Conservation (phyloP, 2,113 vertebrate species). For the Tonatia bakeri region DNA sequence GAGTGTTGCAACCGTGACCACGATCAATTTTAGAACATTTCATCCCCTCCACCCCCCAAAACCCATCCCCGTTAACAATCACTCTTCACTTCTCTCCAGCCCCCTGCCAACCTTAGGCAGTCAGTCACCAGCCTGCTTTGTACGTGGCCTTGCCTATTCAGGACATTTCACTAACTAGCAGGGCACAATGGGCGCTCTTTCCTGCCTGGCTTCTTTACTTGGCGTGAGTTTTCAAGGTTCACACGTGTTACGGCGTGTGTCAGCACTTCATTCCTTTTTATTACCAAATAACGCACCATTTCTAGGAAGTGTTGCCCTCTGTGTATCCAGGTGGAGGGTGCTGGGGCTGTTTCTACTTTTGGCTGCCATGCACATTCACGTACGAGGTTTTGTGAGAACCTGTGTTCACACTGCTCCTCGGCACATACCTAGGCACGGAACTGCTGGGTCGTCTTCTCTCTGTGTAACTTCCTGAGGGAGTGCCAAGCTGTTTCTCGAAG, state of each 20-base stretch:
- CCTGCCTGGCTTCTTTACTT: not conserved
- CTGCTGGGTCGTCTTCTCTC: not conserved
- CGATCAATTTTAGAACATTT: not conserved
- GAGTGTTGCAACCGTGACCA: not conserved
- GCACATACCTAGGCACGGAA: not conserved
- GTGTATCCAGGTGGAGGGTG: not conserved
- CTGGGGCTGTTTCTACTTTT: not conserved
- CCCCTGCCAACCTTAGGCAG: not conserved
- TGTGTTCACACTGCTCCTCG: not conserved
- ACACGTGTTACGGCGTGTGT: not conserved
- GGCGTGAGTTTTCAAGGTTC: not conserved
- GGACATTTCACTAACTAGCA: not conserved
- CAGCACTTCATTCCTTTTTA: not conserved
- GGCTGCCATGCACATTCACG: not conserved
- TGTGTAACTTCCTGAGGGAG: not conserved
- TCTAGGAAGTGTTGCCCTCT: not conserved
- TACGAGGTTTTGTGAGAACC: not conserved
- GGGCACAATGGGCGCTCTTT: not conserved
- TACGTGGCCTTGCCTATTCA: rapidly evolving
- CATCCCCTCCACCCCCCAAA: not conserved
- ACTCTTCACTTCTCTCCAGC: not conserved
- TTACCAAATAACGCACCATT: not conserved
- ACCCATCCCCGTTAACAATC: not conserved
- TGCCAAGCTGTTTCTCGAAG: not conserved
- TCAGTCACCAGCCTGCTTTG: not conserved